A percentile compares a stretch with the other conserved stretches of the same genome.
phyloP scores from a whole-genome alignment of 1,140 invertebrate genomes.

The Drosophila leontia region DNA sequence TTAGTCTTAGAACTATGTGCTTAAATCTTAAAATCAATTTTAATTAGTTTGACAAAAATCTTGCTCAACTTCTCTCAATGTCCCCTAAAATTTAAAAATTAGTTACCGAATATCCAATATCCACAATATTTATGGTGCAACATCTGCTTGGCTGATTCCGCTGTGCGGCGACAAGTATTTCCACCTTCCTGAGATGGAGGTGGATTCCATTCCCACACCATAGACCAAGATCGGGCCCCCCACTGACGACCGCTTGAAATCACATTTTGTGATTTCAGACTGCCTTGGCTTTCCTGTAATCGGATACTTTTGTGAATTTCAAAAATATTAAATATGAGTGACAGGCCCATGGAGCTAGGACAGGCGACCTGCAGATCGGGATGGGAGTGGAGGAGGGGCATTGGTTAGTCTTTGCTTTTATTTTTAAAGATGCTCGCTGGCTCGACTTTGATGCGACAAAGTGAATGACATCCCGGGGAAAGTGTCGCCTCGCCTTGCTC shows the following conservation, averaged over 20 bases:
- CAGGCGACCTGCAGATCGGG: slow-evolving; percentile 23
- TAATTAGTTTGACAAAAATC: slow-evolving; percentile 4
- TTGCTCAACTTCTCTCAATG: background rate
- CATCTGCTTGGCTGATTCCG: slow-evolving; percentile 52
- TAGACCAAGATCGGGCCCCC: slow-evolving; percentile 46
- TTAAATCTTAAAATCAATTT: background rate
- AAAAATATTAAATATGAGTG: slow-evolving; percentile 83
- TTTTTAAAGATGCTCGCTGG: slow-evolving; percentile 68
- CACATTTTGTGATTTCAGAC: slow-evolving; percentile 83
- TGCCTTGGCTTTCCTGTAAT: slow-evolving; percentile 83
- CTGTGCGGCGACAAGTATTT: slow-evolving; percentile 30
- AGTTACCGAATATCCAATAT: slow-evolving; percentile 13
- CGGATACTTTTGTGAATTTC: slow-evolving; percentile 84
- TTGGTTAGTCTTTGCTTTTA: slow-evolving; percentile 76
- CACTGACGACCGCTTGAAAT: slow-evolving; percentile 57
- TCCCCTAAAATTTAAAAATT: slow-evolving; percentile 3
- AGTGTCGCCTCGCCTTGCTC: slow-evolving; percentile 41
- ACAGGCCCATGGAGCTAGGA: slow-evolving; percentile 65
- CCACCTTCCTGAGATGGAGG: slow-evolving; percentile 49
- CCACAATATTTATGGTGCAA: slow-evolving; percentile 44
- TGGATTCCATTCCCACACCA: slow-evolving; percentile 12
- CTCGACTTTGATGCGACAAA: slow-evolving; percentile 73
- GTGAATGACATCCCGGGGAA: slow-evolving; percentile 76
- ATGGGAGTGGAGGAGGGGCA: slow-evolving; percentile 23
- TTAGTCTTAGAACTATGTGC: background rate